A percentile compares a stretch with the other conserved stretches of the same genome.
Conservation (phyloP, 2,797 vertebrate genomes). For the Macropus fuliginosus region DNA sequence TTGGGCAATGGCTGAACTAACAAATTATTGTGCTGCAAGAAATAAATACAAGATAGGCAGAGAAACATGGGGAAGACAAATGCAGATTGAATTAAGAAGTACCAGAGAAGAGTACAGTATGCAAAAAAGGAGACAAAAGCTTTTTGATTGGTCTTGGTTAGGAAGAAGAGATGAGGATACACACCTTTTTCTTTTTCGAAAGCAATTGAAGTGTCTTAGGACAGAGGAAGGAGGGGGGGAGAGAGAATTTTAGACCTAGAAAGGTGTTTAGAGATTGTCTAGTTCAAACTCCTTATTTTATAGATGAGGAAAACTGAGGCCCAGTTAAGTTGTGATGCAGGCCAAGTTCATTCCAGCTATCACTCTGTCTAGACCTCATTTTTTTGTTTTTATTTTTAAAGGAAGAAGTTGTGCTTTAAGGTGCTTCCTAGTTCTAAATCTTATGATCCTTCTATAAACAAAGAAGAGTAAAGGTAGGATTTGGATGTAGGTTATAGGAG, state of each 20-base stretch:
- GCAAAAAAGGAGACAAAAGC: background rate
- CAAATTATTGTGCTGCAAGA: too few species aligned
- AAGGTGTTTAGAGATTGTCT: background rate
- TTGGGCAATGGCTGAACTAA: too few species aligned
- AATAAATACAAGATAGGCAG: background rate
- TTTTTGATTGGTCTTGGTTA: too few species aligned
- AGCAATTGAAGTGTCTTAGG: too few species aligned
- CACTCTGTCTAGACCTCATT: background rate
- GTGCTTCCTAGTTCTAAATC: background rate
- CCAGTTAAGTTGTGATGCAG: background rate
- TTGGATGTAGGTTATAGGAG: background rate
- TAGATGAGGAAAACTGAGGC: background rate
- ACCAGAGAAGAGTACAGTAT: background rate
- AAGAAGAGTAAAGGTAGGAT: background rate
- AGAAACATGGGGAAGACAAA: background rate
- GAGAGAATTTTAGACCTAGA: too few species aligned
- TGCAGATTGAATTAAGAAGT: background rate
- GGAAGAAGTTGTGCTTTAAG: background rate
- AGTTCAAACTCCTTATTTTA: background rate
- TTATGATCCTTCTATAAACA: background rate
- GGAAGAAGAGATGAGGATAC: too few species aligned
- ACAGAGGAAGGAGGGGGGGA: too few species aligned
- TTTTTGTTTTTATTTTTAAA: background rate
- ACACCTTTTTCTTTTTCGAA: too few species aligned
- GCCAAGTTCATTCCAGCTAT: background rate